Conservation (phyloP, 1,140 invertebrate genomes). For the Cylas formicarius region DNA sequence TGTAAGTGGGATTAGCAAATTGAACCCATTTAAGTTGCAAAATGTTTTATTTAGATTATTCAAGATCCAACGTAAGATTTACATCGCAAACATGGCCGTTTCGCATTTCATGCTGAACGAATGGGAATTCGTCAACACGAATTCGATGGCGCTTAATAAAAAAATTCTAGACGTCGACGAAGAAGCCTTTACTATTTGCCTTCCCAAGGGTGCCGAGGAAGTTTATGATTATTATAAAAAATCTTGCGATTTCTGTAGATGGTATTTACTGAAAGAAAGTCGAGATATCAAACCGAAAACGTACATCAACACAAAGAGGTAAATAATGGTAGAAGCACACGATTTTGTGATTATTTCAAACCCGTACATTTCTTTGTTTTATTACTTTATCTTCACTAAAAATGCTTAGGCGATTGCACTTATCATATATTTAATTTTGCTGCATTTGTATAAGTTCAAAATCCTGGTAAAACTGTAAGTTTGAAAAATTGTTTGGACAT, state of each 20-base stretch:
- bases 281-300: not conserved
- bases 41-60: conserved; percentile 54
- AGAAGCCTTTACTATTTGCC: too few species aligned
- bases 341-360: too few species aligned
- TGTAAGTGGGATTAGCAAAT: conserved; percentile 51
- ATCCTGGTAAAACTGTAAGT: too few species aligned
- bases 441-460: too few species aligned
- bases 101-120: conserved; percentile 71
- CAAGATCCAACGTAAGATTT: conserved; percentile 73
- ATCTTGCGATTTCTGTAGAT: not conserved
- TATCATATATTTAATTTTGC: too few species aligned
- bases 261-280: conserved; percentile 6
- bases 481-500: too few species aligned
- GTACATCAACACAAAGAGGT: conserved; percentile 1
- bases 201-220: not conserved
- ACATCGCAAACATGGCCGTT: conserved; percentile 65
- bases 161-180: too few species aligned
- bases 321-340: too few species aligned
- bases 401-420: too few species aligned
- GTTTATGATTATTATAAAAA: conserved; percentile 1
- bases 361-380: too few species aligned
- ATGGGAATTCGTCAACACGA: conserved; percentile 74
- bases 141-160: conserved; percentile 50
- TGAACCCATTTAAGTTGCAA: not conserved
- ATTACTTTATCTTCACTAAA: too few species aligned